These are phyloP conservation scores for Slavum lentiscoides DNA, from an alignment of 2,888 invertebrate genomes.

Conservation along the genomic window DNA sequence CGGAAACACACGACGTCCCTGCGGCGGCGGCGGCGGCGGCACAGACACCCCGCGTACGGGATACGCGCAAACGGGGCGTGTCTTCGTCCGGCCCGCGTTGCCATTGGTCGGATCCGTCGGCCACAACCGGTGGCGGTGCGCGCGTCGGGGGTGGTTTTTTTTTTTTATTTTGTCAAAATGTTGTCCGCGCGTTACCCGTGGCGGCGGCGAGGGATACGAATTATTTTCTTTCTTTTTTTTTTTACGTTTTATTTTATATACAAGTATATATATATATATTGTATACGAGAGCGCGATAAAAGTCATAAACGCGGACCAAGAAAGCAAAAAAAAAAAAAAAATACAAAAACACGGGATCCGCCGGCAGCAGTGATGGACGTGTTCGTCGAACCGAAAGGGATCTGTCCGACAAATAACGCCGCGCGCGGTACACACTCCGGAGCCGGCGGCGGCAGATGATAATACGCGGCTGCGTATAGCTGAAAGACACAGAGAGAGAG, in stretches of 20 bases:
- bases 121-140: conserved; percentile 42
- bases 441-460: background rate
- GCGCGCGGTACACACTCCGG: no score
- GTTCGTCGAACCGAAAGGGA: conserved; percentile 52
- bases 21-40: background rate
- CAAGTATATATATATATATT: no score
- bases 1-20: background rate
- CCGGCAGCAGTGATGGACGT: conserved; percentile 40
- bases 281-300: conserved; percentile 26
- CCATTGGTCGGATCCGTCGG: conserved; percentile 32
- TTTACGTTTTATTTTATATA: background rate
- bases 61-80: background rate
- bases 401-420: conserved; percentile 23
- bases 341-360: background rate
- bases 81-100: background rate
- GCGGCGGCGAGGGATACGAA: no score
- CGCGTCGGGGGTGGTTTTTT: conserved; percentile 27
- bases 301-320: conserved; percentile 31
- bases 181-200: background rate
- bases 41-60: conserved; percentile 30
- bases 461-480: background rate
- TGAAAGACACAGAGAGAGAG: no score
- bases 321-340: conserved; percentile 5
- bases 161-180: background rate
- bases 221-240: background rate